Evolutionary conservation across 2,888 invertebrate species (phyloP).

Genomic region (Phania funesta): DNA sequence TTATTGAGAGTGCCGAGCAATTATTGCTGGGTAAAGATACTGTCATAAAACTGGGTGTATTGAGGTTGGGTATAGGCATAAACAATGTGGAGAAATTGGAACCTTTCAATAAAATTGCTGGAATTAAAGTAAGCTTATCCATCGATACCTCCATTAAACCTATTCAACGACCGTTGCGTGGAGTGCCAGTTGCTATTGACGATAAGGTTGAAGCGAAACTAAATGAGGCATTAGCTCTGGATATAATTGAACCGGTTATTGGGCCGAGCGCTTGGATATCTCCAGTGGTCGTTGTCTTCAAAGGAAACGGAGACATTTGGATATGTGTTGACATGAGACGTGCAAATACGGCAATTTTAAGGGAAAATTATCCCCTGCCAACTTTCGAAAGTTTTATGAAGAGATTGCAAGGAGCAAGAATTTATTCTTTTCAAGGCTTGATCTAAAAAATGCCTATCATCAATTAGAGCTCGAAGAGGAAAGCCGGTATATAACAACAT

Average conservation of each 20-base stretch:
- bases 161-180: not conserved
- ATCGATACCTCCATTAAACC: too few species aligned
- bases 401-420: too few species aligned
- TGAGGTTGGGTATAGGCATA: constrained; percentile 45
- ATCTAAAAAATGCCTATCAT: too few species aligned
- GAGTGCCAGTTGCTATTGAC: constrained; percentile 4
- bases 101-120: too few species aligned
- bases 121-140: not conserved
- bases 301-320: not conserved
- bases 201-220: constrained; percentile 42
- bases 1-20: constrained; percentile 27
- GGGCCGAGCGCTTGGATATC: constrained; percentile 65
- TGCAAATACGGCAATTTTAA: constrained; percentile 21
- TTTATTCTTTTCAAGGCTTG: too few species aligned
- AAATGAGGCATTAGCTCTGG: constrained; percentile 68
- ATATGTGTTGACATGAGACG: constrained; percentile 18
- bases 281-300: constrained; percentile 5
- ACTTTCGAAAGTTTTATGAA: constrained; percentile 3
- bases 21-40: constrained; percentile 30
- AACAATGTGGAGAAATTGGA: too few species aligned
- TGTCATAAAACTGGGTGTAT: constrained; percentile 30
- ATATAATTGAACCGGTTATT: constrained; percentile 73
- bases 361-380: too few species aligned
- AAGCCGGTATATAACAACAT: too few species aligned
- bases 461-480: not conserved